Evolutionary conservation across 1,140 invertebrate species (phyloP).

Genomic region (Ganaspis sp.): DNA sequence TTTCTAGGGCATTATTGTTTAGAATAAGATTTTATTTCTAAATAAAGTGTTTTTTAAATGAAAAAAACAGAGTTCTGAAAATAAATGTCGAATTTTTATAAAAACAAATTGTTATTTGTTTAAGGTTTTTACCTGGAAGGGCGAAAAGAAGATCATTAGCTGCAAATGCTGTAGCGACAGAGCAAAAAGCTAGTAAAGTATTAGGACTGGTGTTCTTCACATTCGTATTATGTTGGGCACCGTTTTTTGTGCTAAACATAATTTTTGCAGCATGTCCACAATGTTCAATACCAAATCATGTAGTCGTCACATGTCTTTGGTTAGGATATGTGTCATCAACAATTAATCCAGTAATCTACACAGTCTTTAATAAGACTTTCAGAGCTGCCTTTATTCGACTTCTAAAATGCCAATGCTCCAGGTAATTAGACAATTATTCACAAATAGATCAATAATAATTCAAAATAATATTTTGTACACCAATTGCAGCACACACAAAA

Average conservation of each 20-base stretch:
- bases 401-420: slow-evolving; percentile 84
- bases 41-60: no score
- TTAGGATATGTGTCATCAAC: slow-evolving; percentile 92
- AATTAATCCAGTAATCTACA: slow-evolving; percentile 91
- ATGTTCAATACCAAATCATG: slow-evolving; percentile 82
- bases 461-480: neutral
- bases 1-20: no score
- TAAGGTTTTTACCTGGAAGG: slow-evolving; percentile 81
- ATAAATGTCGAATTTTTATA: neutral
- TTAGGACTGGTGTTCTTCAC: slow-evolving; percentile 92
- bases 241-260: slow-evolving; percentile 92
- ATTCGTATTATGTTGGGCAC: slow-evolving; percentile 93
- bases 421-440: slow-evolving; percentile 73
- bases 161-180: slow-evolving; percentile 87
- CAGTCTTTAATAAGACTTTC: slow-evolving; percentile 92
- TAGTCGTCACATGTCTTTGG: slow-evolving; percentile 89
- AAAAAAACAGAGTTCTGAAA: neutral
- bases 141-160: slow-evolving; percentile 81
- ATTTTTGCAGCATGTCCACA: slow-evolving; percentile 85
- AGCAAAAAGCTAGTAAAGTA: slow-evolving; percentile 90
- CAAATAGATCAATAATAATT: neutral
- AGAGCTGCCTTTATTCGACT: slow-evolving; percentile 88
- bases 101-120: slow-evolving; percentile 42
- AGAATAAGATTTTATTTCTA: no score
- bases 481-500: no score